Conservation (phyloP, 2,888 invertebrate species). For the Chaetogeoica ovagalla region DNA sequence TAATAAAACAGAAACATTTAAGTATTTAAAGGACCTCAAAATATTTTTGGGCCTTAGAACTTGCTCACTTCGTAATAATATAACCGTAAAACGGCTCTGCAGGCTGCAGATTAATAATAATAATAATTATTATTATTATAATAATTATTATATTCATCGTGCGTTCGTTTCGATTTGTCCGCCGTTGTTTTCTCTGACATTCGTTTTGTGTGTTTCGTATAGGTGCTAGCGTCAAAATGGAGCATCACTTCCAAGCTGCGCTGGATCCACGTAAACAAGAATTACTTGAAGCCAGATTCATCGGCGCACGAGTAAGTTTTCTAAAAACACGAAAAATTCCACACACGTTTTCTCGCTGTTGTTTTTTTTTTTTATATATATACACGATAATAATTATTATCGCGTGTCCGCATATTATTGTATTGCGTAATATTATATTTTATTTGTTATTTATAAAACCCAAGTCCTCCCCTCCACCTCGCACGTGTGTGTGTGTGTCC, state of each 20-base stretch:
- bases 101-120: too few species aligned
- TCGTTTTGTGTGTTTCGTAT: constrained; percentile 61
- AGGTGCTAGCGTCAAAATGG: constrained; percentile 91
- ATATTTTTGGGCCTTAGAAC: too few species aligned
- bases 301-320: constrained; percentile 88
- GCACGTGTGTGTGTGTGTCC: too few species aligned
- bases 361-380: too few species aligned
- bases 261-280: constrained; percentile 99
- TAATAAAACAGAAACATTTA: too few species aligned
- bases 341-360: neutral
- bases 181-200: constrained; percentile 35
- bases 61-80: too few species aligned
- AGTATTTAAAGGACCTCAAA: too few species aligned
- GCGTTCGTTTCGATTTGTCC: constrained; percentile 39
- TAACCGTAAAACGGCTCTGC: too few species aligned
- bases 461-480: too few species aligned
- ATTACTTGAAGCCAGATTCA: constrained; percentile 95
- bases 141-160: constrained; percentile 17
- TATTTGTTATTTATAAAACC: too few species aligned
- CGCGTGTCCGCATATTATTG: neutral
- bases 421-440: too few species aligned
- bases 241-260: constrained; percentile 94
- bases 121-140: too few species aligned
- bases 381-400: neutral
- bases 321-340: neutral